These are phyloP conservation scores for Zapus hudsonius DNA, from an alignment of 2,113 vertebrate species.

Conservation along the genomic window DNA sequence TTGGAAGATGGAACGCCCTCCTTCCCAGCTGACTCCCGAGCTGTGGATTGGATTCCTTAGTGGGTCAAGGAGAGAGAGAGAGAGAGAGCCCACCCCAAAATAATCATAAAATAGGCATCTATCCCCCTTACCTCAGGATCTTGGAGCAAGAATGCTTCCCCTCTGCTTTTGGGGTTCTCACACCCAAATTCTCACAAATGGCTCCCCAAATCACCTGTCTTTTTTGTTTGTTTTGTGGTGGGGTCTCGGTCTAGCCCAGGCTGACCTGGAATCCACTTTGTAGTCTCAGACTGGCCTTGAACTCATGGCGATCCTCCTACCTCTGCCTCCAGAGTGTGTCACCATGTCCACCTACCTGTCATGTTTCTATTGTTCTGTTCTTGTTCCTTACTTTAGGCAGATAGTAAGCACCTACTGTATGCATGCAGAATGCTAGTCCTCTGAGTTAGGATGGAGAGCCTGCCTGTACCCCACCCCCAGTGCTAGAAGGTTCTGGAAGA, in stretches of 20 bases:
- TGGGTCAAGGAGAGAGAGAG: not conserved
- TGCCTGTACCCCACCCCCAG: accelerated
- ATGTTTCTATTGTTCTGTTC: not conserved
- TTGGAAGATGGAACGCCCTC: not conserved
- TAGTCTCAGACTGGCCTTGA: too few relatives aligned
- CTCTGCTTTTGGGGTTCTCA: not conserved
- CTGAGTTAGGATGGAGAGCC: not conserved
- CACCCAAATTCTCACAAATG: not conserved
- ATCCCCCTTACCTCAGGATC: not conserved
- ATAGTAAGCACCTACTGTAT: not conserved
- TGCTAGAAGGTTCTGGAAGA: not conserved
- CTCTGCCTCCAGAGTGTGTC: too few relatives aligned
- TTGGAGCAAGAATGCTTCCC: too few relatives aligned
- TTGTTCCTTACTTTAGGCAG: not conserved
- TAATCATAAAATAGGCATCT: not conserved
- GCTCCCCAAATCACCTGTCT: not conserved
- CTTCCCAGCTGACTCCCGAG: not conserved
- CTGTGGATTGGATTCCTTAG: not conserved
- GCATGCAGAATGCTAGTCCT: not conserved
- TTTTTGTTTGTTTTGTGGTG: too few relatives aligned
- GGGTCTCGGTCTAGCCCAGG: too few relatives aligned
- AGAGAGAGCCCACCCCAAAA: not conserved
- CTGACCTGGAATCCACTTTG: too few relatives aligned
- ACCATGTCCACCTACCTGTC: too few relatives aligned
- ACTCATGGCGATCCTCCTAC: too few relatives aligned